A percentile compares a stretch with the other conserved stretches of the same genome.
These are phyloP conservation scores for Anabas testudineus DNA, from an alignment of 2,797 vertebrate genomes.

Conservation along the genomic window DNA sequence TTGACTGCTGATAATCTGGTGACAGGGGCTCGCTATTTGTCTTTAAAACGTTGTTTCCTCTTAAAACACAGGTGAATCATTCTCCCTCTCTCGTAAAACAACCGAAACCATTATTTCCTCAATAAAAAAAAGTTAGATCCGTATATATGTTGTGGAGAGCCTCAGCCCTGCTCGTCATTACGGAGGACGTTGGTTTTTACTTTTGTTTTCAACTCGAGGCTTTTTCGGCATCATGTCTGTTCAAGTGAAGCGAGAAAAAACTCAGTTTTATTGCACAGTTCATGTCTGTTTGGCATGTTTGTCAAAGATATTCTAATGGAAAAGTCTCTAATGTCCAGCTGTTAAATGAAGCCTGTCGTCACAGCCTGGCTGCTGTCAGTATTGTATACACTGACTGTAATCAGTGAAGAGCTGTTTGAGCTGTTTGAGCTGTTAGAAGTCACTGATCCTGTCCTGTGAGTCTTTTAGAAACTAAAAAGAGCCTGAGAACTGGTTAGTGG, in stretches of 20 bases:
- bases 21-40: background rate
- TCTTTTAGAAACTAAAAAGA: background rate
- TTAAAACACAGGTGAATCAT: background rate
- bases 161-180: background rate
- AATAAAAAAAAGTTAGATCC: background rate
- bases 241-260: background rate
- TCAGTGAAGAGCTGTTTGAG: slow-evolving; percentile 43
- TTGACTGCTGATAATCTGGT: background rate
- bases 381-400: slow-evolving; percentile 25
- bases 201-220: slow-evolving; percentile 27
- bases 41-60: background rate
- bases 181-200: background rate
- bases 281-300: slow-evolving; percentile 5
- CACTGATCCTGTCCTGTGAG: background rate
- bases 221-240: background rate
- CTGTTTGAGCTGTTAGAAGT: slow-evolving; percentile 20
- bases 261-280: slow-evolving; percentile 9
- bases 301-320: slow-evolving; percentile 7
- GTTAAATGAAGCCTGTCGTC: slow-evolving; percentile 8
- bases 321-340: slow-evolving; percentile 7
- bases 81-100: background rate
- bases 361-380: slow-evolving; percentile 13
- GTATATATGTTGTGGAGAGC: too few species aligned
- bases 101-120: fast-evolving
- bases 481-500: background rate